Percentiles rank a stretch among this genome's conserved stretches.
Evolutionary conservation across 2,888 invertebrate species (phyloP).

Genomic region (Psylliodes chrysocephalus): DNA sequence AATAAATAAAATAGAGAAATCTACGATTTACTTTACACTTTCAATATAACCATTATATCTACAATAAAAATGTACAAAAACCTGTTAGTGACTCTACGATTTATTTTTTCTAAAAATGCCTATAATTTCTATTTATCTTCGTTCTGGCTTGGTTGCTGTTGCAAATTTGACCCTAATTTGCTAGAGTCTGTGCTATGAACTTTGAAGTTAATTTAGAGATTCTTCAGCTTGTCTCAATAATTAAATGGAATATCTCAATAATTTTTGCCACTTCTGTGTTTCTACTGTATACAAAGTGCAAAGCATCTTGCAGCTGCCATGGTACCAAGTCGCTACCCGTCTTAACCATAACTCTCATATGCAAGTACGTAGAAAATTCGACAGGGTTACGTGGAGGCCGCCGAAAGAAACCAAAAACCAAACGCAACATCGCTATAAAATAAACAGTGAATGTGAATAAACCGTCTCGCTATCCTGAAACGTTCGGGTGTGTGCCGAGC

Average conservation of each 20-base stretch:
- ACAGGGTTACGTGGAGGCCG: slow-evolving; percentile 45
- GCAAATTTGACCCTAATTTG: slow-evolving; percentile 36
- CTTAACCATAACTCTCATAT: background rate
- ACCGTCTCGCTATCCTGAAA: background rate
- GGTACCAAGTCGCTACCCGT: slow-evolving; percentile 5
- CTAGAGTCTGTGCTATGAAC: no score
- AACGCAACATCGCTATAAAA: no score
- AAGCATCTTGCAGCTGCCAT: no score
- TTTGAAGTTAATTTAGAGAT: slow-evolving; percentile 61
- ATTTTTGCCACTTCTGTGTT: slow-evolving; percentile 83
- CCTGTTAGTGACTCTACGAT: slow-evolving; percentile 27
- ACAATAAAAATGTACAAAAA: slow-evolving; percentile 22
- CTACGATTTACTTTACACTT: slow-evolving; percentile 27
- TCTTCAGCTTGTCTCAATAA: slow-evolving; percentile 83
- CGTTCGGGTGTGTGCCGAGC: background rate
- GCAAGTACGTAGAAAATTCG: background rate
- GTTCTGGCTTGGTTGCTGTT: slow-evolving; percentile 42
- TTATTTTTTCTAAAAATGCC: slow-evolving; percentile 40
- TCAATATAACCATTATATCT: background rate
- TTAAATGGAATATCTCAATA: slow-evolving; percentile 76
- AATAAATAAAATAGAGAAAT: slow-evolving; percentile 44
- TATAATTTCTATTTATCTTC: slow-evolving; percentile 36
- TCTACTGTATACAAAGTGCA: slow-evolving; percentile 74
- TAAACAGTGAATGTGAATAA: no score
- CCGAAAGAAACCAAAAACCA: slow-evolving; percentile 3